phyloP scores from a whole-genome alignment of 2,888 invertebrate genomes.

The Ypsolopha scabrella region DNA sequence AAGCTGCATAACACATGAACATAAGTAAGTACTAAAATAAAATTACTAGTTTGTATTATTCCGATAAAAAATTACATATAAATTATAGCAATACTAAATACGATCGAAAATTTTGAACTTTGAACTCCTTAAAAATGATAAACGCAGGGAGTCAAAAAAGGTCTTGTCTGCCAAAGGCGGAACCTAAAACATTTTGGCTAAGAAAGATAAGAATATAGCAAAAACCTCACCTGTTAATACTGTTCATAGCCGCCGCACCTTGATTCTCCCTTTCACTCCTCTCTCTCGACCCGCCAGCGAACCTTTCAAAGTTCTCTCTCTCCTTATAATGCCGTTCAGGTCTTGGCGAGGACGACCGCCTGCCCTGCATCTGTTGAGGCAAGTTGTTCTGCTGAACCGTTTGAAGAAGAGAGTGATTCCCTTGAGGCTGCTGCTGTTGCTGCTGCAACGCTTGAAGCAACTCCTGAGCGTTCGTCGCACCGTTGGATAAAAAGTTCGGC shows the following conservation, averaged over 20 bases:
- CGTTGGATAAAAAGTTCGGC: slow-evolving; percentile 80
- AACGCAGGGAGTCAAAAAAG: background rate
- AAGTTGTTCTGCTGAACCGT: slow-evolving; percentile 58
- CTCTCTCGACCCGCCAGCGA: slow-evolving; percentile 58
- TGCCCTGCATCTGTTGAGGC: slow-evolving; percentile 61
- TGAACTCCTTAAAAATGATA: background rate
- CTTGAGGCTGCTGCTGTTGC: slow-evolving; percentile 62
- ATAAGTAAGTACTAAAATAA: too few relatives aligned
- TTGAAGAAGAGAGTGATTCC: slow-evolving; percentile 57
- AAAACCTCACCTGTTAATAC: slow-evolving; percentile 72
- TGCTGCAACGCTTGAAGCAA: slow-evolving; percentile 81
- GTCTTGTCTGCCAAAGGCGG: background rate
- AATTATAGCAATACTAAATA: background rate
- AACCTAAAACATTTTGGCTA: background rate
- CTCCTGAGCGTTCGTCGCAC: slow-evolving; percentile 77
- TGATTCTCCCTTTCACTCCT: slow-evolving; percentile 65
- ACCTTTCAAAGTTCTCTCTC: slow-evolving; percentile 57
- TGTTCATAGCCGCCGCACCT: slow-evolving; percentile 72
- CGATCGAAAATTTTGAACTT: background rate
- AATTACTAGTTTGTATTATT: too few relatives aligned
- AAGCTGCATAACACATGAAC: too few relatives aligned
- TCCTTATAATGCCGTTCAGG: slow-evolving; percentile 63
- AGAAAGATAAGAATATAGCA: background rate
- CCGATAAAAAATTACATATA: too few relatives aligned
- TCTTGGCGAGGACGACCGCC: slow-evolving; percentile 58